These are phyloP conservation scores for Brachycybe producta DNA, from an alignment of 2,888 invertebrate genomes.

Conservation along the genomic window DNA sequence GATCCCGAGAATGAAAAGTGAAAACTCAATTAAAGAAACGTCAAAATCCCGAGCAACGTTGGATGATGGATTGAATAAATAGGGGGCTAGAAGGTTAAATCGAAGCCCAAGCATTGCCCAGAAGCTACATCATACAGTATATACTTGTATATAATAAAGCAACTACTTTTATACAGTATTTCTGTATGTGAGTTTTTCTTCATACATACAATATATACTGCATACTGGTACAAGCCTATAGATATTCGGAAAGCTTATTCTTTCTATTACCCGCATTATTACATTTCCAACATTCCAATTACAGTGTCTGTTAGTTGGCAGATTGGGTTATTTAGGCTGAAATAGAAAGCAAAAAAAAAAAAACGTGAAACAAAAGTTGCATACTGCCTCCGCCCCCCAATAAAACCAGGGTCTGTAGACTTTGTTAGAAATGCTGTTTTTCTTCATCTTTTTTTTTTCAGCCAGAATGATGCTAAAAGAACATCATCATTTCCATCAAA, in stretches of 20 bases:
- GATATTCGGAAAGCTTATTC: too few relatives aligned
- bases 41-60: slow-evolving; percentile 11
- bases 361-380: too few relatives aligned
- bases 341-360: not conserved
- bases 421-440: too few relatives aligned
- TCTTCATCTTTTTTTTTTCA: too few relatives aligned
- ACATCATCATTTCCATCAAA: too few relatives aligned
- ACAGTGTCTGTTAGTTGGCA: not conserved
- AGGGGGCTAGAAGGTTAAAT: slow-evolving; percentile 16
- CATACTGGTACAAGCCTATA: too few relatives aligned
- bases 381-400: too few relatives aligned
- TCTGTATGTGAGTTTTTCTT: too few relatives aligned
- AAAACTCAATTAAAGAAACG: slow-evolving; percentile 17
- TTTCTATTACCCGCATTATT: slow-evolving; percentile 14
- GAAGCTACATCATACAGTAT: not conserved
- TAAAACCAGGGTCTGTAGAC: too few relatives aligned
- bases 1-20: slow-evolving; percentile 12
- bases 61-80: slow-evolving; percentile 16
- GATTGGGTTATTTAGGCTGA: not conserved
- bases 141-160: not conserved
- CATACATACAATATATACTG: too few relatives aligned
- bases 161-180: too few relatives aligned
- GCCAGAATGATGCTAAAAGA: too few relatives aligned
- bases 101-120: not conserved
- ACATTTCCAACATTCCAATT: slow-evolving; percentile 8